Base-by-base conservation (phyloP, 2,113 vertebrate species). In the Pavo muticus region DNA sequence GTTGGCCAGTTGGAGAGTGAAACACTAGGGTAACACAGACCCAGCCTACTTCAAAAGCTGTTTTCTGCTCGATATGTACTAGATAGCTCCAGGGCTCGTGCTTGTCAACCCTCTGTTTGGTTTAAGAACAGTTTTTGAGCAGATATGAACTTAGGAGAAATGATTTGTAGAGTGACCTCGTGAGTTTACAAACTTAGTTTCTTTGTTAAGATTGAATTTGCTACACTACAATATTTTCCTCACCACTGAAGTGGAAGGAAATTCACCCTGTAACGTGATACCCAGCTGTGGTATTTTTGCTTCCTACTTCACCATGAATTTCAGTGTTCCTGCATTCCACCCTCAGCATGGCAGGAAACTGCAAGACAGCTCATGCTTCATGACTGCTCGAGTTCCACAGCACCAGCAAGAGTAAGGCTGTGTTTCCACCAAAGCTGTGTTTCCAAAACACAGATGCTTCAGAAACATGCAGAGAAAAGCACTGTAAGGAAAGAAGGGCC, bases 1-100 rank as follows among this genome's bases (percentile, higher is more conserved):
- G 18, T 79, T 89, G 74, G 78, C 96, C 93, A 94, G 89, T 47
- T 94, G 91, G 71, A 82, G 84, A 76, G 52, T 27, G 77, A 87
- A 89, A 87, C 74, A 6, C 50, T 70, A 69, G 81, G 65, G 44
- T 1, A 9, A 85, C 57, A 69, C 64, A 84, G 91, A 24, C 48
- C 89, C 59, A 67, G 84, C n/a, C 48, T 89, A 69, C 45, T 84
- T 92, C 67, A 82, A 89, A 86, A 85, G 65, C 79, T 64, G 89
- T 94, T 93, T 90, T 84, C 74, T 92, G 48, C 79, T 91, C 2
- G 13, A 40, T 77, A 50, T 61, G 85, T 72, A 52, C 39, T 35
- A 80, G 91, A 91, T 88, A 77, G 84, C 17, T 57, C 10, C 54
- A 70, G 78, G 54, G 63, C 42, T 91, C 2, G 57, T 84, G 75